A percentile compares a stretch with the other conserved stretches of the same genome.
These are phyloP conservation scores for Slavum lentiscoides DNA, from an alignment of 2,888 invertebrate genomes.

Conservation along the genomic window DNA sequence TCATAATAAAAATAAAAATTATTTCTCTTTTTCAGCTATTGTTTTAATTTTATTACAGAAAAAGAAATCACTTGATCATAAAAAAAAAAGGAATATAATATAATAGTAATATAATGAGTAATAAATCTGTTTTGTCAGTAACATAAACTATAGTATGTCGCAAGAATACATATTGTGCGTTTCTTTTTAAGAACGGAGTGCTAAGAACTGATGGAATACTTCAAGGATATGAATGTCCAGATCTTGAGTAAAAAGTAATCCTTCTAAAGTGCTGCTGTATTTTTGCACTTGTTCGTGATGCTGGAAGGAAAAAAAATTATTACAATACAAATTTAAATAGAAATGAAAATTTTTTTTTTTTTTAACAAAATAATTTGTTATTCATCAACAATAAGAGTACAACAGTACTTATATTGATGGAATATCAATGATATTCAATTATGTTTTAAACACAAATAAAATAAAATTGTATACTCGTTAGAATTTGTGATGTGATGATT, in stretches of 20 bases:
- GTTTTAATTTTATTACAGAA: no score
- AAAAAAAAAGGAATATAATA: no score
- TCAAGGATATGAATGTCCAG: conserved; percentile 93
- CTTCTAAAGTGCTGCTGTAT: conserved; percentile 92
- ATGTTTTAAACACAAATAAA: no score
- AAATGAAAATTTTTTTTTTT: no score
- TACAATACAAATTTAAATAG: conserved; percentile 45
- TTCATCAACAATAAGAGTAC: no score
- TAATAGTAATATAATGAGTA: background rate
- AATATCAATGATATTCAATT: no score
- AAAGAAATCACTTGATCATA: no score
- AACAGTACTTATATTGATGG: no score
- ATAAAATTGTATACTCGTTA: no score
- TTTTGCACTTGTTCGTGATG: conserved; percentile 97
- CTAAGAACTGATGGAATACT: conserved; percentile 96
- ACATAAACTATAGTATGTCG: background rate
- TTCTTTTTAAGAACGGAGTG: conserved; percentile 63
- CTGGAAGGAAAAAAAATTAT: conserved; percentile 64
- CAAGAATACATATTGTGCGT: background rate
- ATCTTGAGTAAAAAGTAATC: conserved; percentile 93
- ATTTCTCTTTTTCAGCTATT: background rate
- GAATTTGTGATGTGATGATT: no score
- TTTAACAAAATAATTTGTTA: no score
- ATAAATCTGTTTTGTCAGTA: background rate
- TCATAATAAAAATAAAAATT: background rate